Base-by-base conservation (phyloP, 2,113 vertebrate genomes). In the Tragulus kanchil region DNA sequence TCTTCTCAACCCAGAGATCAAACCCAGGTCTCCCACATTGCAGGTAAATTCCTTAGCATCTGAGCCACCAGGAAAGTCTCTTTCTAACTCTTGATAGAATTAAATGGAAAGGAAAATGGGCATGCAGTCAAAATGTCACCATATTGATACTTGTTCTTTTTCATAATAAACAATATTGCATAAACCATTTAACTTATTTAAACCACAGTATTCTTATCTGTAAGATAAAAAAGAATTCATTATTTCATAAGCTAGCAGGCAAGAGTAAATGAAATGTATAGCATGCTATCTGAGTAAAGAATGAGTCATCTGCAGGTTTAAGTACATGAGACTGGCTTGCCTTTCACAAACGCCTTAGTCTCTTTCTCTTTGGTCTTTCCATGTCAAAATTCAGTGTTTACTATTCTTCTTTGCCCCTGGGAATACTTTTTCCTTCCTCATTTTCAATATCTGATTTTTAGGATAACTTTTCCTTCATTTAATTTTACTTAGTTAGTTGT, bases 81-180 rank as follows among this genome's bases (percentile, higher is more conserved):
- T 36, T 36, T 71, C 42, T 93, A 84, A 59, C 23, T 78, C 25
- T 52, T 42, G 10, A 50, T 59, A 28, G 42, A 11, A 54, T 89
- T 56, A 83, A 71, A 42, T 25, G 62, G 65, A 87, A 93, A 71
- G 17, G 50, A 67, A 97, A 89, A 75, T n/a, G 31, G n/a, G 9
- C 26, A 45, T 85, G 21, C 1, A 79, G 16, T 85, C 54, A 82
- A 64, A 89, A 62, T 16, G 3, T 45, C 77, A 71, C 5, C 17
- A 3, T 89, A 69, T 58, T 6, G 3, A 56, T 48, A 1, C 45
- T 79, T 56, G 5, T 77, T 92, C 31, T 83, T 89, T 8, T 62
- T n/a, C 6, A 25, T 77, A 90, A 25, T n/a, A 48, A 31, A 26
- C 21, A 26, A 42, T 21, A 21, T 11, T 85, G 73, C 7, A 23